A percentile compares a stretch with the other conserved stretches of the same genome.
Conservation (phyloP, 2,113 vertebrate genomes). For the Hymenochirus boettgeri region DNA sequence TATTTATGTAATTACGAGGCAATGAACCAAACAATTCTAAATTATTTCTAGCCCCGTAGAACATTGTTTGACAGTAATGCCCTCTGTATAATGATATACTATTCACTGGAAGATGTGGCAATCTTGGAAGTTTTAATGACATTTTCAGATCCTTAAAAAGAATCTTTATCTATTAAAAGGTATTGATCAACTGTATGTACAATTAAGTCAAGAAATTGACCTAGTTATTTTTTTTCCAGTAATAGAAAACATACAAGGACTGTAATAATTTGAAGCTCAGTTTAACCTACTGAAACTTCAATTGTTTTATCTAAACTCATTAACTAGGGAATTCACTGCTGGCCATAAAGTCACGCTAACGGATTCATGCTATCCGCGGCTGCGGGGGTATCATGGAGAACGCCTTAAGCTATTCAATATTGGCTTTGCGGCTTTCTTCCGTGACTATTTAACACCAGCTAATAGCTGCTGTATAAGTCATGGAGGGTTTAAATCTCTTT, state of each 20-base stretch:
- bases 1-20: not conserved
- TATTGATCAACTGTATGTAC: constrained; percentile 1
- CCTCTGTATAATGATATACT: not conserved
- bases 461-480: too few species aligned
- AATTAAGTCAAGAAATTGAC: constrained; percentile 4
- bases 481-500: too few species aligned
- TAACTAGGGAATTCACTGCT: too few species aligned
- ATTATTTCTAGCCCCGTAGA: not conserved
- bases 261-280: not conserved
- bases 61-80: not conserved
- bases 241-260: not conserved
- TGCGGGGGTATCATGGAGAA: too few species aligned
- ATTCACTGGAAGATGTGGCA: not conserved
- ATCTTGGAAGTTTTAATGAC: not conserved
- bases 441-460: too few species aligned
- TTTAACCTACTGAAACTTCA: not conserved
- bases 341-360: too few species aligned
- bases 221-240: constrained; percentile 1
- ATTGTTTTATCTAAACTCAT: not conserved
- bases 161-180: not conserved
- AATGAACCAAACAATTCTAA: constrained; percentile 1
- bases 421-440: too few species aligned
- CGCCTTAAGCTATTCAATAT: too few species aligned
- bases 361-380: too few species aligned
- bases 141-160: constrained; percentile 2